These are phyloP conservation scores for Epizoanthus scotinus DNA, from an alignment of 92 coral and sea anemone genomes.

Conservation along the genomic window DNA sequence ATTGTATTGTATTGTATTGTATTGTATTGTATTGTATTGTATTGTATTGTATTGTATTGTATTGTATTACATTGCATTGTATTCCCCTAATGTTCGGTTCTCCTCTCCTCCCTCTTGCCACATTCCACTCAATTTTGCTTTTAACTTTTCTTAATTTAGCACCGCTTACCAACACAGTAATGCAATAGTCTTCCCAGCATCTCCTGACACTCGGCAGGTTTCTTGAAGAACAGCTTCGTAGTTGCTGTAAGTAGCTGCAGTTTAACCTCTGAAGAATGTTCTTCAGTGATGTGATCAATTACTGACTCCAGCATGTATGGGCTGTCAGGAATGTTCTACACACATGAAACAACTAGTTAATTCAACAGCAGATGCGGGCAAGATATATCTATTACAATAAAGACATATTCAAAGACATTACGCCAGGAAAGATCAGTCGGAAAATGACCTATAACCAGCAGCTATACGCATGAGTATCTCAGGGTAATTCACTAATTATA, in stretches of 20 bases:
- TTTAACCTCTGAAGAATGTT: slow-evolving; percentile 82
- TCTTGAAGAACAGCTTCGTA: slow-evolving; percentile 92
- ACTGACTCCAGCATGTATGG: slow-evolving; percentile 89
- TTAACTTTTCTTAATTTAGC: background rate
- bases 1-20: background rate
- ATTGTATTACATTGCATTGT: background rate
- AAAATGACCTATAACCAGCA: background rate
- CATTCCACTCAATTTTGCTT: background rate
- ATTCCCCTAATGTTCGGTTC: slow-evolving; percentile 49
- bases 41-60: background rate
- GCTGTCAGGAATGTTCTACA: slow-evolving; percentile 82
- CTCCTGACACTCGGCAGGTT: slow-evolving; percentile 96
- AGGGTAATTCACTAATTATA: background rate
- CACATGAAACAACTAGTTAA: background rate
- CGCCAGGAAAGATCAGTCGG: background rate
- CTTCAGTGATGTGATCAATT: slow-evolving; percentile 76
- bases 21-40: background rate
- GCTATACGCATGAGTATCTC: background rate
- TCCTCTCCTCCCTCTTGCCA: background rate
- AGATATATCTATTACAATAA: too few species aligned
- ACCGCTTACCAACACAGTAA: slow-evolving; percentile 76
- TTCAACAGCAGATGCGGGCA: background rate
- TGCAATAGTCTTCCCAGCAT: slow-evolving; percentile 87
- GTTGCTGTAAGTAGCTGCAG: slow-evolving; percentile 86
- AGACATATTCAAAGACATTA: background rate